Evolutionary conservation across 2,113 vertebrate species (phyloP).

Genomic region (Alethe diademata): DNA sequence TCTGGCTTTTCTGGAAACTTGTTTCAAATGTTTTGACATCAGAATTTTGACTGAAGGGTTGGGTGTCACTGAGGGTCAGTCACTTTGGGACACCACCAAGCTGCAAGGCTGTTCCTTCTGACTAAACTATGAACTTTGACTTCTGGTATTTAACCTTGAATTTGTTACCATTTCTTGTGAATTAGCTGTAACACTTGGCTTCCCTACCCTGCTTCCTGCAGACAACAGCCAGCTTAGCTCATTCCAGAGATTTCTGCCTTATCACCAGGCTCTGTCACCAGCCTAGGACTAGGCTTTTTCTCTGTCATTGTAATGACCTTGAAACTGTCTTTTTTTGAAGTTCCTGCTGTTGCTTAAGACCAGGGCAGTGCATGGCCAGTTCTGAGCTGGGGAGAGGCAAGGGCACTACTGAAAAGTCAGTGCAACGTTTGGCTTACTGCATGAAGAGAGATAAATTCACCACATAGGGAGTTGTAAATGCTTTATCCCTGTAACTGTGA

Average conservation of each 20-base stretch:
- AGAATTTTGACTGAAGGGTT: not conserved
- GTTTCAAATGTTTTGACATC: not conserved
- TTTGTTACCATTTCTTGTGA: not conserved
- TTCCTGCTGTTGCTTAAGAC: not conserved
- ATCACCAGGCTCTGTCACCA: conserved; percentile 6
- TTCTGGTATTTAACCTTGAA: not conserved
- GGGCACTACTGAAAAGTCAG: not conserved
- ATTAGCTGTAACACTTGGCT: not conserved
- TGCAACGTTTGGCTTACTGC: not conserved
- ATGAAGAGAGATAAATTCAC: not conserved
- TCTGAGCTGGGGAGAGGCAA: not conserved
- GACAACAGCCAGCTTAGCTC: conserved; percentile 14
- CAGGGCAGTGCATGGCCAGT: not conserved
- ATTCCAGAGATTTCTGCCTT: conserved; percentile 41
- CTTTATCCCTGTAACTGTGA: not conserved
- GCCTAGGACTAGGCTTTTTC: not conserved
- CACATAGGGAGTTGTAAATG: not conserved
- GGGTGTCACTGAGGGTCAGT: not conserved
- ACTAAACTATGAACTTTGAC: not conserved
- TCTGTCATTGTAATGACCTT: not conserved
- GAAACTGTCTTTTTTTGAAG: not conserved
- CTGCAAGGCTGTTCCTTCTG: not conserved
- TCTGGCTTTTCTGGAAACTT: not conserved
- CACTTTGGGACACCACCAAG: not conserved
- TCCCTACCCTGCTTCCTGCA: not conserved